These are phyloP conservation scores for Rafetus swinhoei DNA, from an alignment of 2,113 vertebrate genomes.

Conservation along the genomic window DNA sequence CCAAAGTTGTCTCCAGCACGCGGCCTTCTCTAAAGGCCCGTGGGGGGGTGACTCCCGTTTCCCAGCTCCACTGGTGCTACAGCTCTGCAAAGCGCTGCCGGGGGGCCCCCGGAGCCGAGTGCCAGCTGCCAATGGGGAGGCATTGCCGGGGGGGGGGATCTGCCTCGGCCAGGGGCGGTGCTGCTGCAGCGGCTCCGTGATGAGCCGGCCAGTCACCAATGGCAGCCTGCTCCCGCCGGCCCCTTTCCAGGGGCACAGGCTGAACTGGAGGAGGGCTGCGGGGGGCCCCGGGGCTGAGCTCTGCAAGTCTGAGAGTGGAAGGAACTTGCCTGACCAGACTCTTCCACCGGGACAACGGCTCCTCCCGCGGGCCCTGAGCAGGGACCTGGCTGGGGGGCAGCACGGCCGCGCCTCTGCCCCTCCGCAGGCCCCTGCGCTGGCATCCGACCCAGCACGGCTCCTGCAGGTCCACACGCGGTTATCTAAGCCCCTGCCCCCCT, in stretches of 20 bases:
- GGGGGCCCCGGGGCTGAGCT: not conserved
- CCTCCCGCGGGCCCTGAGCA: not conserved
- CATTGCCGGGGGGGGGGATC: not conserved
- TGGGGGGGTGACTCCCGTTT: not conserved
- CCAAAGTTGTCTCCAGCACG: not conserved
- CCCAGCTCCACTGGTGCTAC: rapidly evolving
- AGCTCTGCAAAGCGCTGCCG: rapidly evolving
- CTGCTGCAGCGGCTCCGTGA: not conserved
- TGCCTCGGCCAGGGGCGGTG: not conserved
- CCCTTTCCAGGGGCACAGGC: not conserved
- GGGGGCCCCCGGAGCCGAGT: too few relatives aligned
- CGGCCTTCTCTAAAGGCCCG: not conserved
- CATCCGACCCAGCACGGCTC: not conserved
- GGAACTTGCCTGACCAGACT: not conserved
- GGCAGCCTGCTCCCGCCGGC: not conserved
- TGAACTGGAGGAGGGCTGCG: too few relatives aligned
- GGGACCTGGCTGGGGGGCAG: not conserved
- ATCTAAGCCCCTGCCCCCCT: not conserved
- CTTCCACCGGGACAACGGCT: too few relatives aligned
- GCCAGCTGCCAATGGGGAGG: too few relatives aligned
- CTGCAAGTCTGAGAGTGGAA: not conserved
- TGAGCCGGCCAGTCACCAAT: not conserved
- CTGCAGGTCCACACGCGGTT: too few relatives aligned
- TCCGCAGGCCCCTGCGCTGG: not conserved
- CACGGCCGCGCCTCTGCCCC: too few relatives aligned